Conservation (phyloP, 2,888 invertebrate genomes). For the Cylloceria caligata region DNA sequence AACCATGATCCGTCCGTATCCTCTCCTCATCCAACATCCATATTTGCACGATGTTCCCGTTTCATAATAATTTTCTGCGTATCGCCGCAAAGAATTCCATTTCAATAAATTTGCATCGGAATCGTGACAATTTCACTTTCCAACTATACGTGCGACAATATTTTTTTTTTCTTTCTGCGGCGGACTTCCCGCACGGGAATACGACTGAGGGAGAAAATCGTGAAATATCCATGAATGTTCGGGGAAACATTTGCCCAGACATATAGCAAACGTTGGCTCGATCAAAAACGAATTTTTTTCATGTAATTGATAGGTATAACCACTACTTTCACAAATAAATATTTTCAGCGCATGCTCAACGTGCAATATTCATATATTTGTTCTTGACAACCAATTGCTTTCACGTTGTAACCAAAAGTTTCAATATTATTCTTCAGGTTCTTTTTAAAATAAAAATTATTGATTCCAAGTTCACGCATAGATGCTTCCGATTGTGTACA, state of each 20-base stretch:
- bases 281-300: background rate
- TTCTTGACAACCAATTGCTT: background rate
- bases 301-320: background rate
- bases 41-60: slow-evolving; percentile 70
- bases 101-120: slow-evolving; percentile 75
- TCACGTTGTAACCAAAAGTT: too few species aligned
- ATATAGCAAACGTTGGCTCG: background rate
- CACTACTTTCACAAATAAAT: background rate
- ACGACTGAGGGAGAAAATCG: background rate
- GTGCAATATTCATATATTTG: background rate
- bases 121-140: slow-evolving; percentile 73
- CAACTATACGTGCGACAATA: slow-evolving; percentile 48
- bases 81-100: slow-evolving; percentile 71
- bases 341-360: background rate
- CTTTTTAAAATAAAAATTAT: background rate
- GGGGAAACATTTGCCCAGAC: background rate
- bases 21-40: slow-evolving; percentile 48
- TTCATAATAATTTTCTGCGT: slow-evolving; percentile 72
- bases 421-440: too few species aligned
- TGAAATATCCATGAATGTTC: slow-evolving; percentile 16
- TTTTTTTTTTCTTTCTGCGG: slow-evolving; percentile 30
- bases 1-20: slow-evolving; percentile 21
- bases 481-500: too few species aligned
- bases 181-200: background rate
- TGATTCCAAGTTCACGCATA: too few species aligned